Conservation (phyloP, 2,888 invertebrate genomes). For the Deilephila porcellus region DNA sequence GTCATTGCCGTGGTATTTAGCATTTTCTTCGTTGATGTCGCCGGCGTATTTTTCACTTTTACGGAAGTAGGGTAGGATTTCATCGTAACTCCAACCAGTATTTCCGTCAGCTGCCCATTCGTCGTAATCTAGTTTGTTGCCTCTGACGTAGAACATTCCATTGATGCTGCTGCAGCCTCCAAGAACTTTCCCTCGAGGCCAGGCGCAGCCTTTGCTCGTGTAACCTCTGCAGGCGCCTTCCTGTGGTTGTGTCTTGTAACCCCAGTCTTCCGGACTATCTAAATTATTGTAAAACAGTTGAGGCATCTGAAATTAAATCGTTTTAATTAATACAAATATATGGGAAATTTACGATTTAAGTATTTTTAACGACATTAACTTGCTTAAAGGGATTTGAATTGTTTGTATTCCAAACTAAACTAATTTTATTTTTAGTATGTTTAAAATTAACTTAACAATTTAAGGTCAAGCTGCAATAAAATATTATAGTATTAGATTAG, state of each 20-base stretch:
- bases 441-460: too few species aligned
- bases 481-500: too few species aligned
- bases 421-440: too few species aligned
- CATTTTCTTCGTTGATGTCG: slow-evolving; percentile 42
- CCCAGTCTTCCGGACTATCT: slow-evolving; percentile 79
- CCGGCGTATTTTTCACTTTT: slow-evolving; percentile 76
- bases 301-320: slow-evolving; percentile 49
- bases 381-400: not conserved
- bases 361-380: not conserved
- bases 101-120: slow-evolving; percentile 83
- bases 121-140: slow-evolving; percentile 80
- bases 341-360: not conserved
- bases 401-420: too few species aligned
- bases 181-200: slow-evolving; percentile 87
- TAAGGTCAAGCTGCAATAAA: too few species aligned
- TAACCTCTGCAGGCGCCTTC: slow-evolving; percentile 72
- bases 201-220: slow-evolving; percentile 64
- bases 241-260: slow-evolving; percentile 79
- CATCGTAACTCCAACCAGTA: slow-evolving; percentile 83
- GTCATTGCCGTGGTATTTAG: slow-evolving; percentile 63
- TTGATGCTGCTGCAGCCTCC: slow-evolving; percentile 86
- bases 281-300: slow-evolving; percentile 62
- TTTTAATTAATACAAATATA: too few species aligned
- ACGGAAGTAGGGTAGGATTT: slow-evolving; percentile 78
- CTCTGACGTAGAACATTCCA: slow-evolving; percentile 85